A percentile compares a stretch with the other conserved stretches of the same genome.
phyloP scores from a whole-genome alignment of 2,797 vertebrate genomes.

The Sebastolobus altivelis region DNA sequence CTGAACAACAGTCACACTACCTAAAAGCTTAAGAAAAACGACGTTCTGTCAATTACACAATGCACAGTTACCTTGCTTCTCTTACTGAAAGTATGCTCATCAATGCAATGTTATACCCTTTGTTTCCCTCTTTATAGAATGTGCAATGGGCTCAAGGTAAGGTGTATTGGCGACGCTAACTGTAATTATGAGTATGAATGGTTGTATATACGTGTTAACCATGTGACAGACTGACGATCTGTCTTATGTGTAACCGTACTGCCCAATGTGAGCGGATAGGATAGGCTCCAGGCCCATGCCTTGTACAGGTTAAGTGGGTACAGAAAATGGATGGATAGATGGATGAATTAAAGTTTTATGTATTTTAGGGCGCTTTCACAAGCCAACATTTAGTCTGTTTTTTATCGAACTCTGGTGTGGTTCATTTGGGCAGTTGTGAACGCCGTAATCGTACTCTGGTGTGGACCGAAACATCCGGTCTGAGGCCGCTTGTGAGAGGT shows the following conservation, averaged over 20 bases:
- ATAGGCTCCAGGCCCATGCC: not conserved
- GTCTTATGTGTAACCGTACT: not conserved
- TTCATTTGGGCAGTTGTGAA: too few relatives aligned
- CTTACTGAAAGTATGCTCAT: not conserved
- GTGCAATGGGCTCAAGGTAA: not conserved
- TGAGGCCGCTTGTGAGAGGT: too few relatives aligned
- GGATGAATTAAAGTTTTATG: not conserved
- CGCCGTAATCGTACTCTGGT: too few relatives aligned
- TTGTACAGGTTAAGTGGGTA: not conserved
- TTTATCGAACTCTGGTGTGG: too few relatives aligned
- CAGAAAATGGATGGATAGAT: not conserved
- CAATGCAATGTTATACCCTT: not conserved
- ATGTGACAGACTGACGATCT: not conserved
- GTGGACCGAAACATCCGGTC: too few relatives aligned
- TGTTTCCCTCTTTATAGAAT: not conserved
- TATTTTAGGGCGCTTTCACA: too few relatives aligned
- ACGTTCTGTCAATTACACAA: conserved; percentile 5
- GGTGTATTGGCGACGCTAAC: not conserved
- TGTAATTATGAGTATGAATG: not conserved
- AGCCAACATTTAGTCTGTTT: too few relatives aligned
- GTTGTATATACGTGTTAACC: not conserved
- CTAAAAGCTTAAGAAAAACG: conserved; percentile 24
- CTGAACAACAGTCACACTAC: conserved; percentile 32
- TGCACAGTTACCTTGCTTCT: not conserved
- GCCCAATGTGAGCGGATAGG: not conserved